Base-by-base conservation (phyloP, 1,140 invertebrate species). In the Helicoverpa armigera region DNA sequence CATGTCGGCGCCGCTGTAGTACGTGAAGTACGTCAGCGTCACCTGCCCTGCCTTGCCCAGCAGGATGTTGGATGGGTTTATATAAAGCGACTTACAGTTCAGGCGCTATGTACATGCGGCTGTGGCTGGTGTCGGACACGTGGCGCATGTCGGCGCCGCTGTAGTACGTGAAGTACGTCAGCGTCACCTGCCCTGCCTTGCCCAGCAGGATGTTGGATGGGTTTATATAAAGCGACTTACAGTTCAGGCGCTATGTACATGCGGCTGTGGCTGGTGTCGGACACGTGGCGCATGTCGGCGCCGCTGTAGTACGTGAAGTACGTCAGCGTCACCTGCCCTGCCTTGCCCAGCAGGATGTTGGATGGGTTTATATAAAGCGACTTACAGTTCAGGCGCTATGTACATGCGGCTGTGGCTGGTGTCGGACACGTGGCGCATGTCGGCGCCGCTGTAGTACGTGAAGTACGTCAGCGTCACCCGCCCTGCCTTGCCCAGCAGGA, bases 191-290 rank as follows among this genome's bases (percentile, higher is more conserved):
- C 9, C 97, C 97, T 69, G 96, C 91, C 18, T 97, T 96, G 70
- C 97, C 96, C 0, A 98, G 94, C 35, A 98, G 94, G 60, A 98
- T 94, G 93, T 98, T 97, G 13, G 96, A 95, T 1, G 97, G 96
- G 84, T 96, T 96, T 23, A 98, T 23, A 23, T 23, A 23, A 23
- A 23, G 23, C 75, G 1, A 16, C 29, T 61, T 86, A 87, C 31
- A 94, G 83, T 94, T 97, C 97, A 5, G 98, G 97, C 12, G 98
- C 97, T 4, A 96, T 93, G 90, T 97, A 97, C 35, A 96, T 88
- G 53, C 95, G 92, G 70, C 18, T 16, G 23, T 16, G 58, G 51
- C 50, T 56, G n/a, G 54, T 23, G 10, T 31, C 48, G 0, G 31
- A 9, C 18, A 82, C 10, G 9, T 82, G 60, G 9, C 79, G 43